A percentile compares a stretch with the other conserved stretches of the same genome.
These are phyloP conservation scores for Chrysodeixis includens DNA, from an alignment of 2,888 invertebrate genomes.

Conservation along the genomic window DNA sequence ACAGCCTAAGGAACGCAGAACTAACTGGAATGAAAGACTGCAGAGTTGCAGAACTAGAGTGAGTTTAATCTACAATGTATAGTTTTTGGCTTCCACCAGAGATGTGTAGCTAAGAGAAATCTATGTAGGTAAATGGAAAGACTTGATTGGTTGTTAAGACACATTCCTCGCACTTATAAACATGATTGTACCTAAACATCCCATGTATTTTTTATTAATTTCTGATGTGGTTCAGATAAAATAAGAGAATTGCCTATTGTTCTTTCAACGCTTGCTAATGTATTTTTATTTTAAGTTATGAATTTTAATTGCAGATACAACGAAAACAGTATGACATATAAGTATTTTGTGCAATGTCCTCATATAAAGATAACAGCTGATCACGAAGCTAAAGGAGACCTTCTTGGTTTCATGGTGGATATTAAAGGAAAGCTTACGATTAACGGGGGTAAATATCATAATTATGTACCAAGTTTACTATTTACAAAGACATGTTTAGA, in stretches of 20 bases:
- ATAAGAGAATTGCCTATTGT: too few species aligned
- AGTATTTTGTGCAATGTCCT: slow-evolving; percentile 17
- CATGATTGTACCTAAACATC: too few species aligned
- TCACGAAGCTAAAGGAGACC: slow-evolving; percentile 12
- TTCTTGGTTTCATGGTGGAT: slow-evolving; percentile 7
- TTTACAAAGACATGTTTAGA: neutral
- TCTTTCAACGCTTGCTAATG: too few species aligned
- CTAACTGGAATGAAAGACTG: slow-evolving; percentile 17
- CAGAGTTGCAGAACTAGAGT: slow-evolving; percentile 2
- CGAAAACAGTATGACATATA: neutral
- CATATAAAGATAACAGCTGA: neutral
- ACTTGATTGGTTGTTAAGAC: too few species aligned
- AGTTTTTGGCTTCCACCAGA: neutral
- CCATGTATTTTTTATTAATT: too few species aligned
- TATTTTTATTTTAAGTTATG: too few species aligned
- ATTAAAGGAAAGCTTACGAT: slow-evolving; percentile 5
- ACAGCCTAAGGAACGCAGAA: slow-evolving; percentile 3
- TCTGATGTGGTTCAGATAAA: too few species aligned
- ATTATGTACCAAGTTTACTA: neutral
- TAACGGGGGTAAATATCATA: slow-evolving; percentile 3
- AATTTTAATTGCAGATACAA: slow-evolving; percentile 9
- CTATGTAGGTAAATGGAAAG: neutral
- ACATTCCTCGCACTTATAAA: too few species aligned
- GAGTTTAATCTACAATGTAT: neutral
- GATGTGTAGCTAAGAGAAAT: neutral